Percentiles rank a stretch among this genome's conserved stretches.
phyloP scores from a whole-genome alignment of 2,888 invertebrate genomes.

The Prostheceraeus crozeri region DNA sequence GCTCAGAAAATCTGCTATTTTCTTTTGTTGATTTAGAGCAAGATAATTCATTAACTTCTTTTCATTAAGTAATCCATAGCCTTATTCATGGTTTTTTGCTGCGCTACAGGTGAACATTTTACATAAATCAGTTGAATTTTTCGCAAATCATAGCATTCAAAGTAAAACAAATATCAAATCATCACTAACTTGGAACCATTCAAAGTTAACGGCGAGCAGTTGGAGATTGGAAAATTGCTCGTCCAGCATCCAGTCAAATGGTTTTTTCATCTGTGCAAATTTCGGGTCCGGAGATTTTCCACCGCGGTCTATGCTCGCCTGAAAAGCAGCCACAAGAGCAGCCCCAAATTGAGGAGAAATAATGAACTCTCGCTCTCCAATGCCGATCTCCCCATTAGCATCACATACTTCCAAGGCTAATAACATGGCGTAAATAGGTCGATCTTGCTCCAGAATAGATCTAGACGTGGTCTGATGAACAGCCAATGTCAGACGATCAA shows the following conservation, averaged over 20 bases:
- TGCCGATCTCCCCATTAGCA: conserved; percentile 46
- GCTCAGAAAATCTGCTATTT: no score
- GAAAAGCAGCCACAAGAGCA: conserved; percentile 32
- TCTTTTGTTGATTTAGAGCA: no score
- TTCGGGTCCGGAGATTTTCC: conserved; percentile 32
- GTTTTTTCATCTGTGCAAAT: conserved; percentile 48
- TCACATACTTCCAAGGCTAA: conserved; percentile 53
- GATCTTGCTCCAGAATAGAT: conserved; percentile 49
- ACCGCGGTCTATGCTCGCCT: no score
- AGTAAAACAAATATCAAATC: no score
- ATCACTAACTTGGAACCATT: no score
- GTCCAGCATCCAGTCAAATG: conserved; percentile 58
- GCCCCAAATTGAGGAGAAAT: conserved; percentile 54
- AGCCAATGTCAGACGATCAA: conserved; percentile 50
- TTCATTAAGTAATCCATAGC: no score
- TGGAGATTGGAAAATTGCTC: conserved; percentile 56
- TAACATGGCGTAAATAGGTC: conserved; percentile 48
- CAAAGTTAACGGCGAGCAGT: conserved; percentile 53
- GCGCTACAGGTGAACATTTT: no score
- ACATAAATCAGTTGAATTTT: no score
- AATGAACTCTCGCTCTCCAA: conserved; percentile 54
- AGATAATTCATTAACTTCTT: no score
- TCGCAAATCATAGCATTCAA: no score
- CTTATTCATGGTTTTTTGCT: no score
- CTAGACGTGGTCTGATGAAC: conserved; percentile 48